A percentile compares a stretch with the other conserved stretches of the same genome.
phyloP scores from a whole-genome alignment of 2,797 vertebrate species.

The Enteromius trimaculatus region DNA sequence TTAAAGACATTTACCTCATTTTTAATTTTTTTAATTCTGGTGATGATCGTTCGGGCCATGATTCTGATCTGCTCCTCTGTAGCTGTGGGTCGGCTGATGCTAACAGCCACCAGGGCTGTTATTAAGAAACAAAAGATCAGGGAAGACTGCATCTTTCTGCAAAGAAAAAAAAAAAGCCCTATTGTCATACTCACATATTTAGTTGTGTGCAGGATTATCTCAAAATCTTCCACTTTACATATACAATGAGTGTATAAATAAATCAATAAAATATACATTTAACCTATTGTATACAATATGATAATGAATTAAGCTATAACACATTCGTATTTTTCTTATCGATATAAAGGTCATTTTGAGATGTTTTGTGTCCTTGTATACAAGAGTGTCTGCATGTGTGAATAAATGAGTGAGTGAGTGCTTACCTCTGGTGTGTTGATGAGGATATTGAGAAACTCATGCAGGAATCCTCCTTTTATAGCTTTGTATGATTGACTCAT shows the following conservation, averaged over 20 bases:
- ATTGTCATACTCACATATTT: not conserved
- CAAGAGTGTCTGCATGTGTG: conserved; percentile 1
- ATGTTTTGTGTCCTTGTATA: not conserved
- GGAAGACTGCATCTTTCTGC: conserved; percentile 60
- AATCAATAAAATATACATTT: not conserved
- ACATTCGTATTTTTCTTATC: not conserved
- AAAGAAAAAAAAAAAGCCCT: conserved; percentile 22
- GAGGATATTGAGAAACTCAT: conserved; percentile 39
- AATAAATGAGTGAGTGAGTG: conserved; percentile 26
- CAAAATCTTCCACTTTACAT: not conserved
- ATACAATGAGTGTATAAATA: not conserved
- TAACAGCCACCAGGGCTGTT: conserved; percentile 31
- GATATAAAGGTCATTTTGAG: conserved; percentile 3
- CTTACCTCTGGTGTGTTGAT: conserved; percentile 65
- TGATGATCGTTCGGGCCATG: conserved; percentile 63
- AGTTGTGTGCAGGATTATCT: not conserved
- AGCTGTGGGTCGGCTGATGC: conserved; percentile 38
- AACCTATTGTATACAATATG: not conserved
- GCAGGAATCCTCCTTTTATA: conserved; percentile 65
- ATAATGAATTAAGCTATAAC: not conserved
- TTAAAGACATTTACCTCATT: conserved; percentile 53
- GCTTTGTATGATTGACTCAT: conserved; percentile 51
- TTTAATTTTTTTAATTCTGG: conserved; percentile 63
- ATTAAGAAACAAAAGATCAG: conserved; percentile 54
- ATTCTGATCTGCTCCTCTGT: conserved; percentile 46